These are phyloP conservation scores for Trachops cirrhosus DNA, from an alignment of 2,797 vertebrate genomes.

Conservation along the genomic window DNA sequence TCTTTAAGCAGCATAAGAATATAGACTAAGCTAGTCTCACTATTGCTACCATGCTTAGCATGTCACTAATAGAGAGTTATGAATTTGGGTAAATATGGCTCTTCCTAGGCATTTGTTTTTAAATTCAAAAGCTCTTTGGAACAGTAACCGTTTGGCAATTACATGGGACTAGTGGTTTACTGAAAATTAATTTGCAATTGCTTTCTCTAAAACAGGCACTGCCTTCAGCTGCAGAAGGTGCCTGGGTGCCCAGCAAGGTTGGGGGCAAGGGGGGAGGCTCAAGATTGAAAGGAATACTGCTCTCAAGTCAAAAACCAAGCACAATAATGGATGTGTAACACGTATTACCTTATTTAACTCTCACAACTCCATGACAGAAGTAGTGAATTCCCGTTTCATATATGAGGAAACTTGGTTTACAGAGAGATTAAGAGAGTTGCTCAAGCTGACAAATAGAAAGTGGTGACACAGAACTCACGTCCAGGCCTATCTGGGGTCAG, in stretches of 20 bases:
- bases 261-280: not conserved
- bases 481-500: not conserved
- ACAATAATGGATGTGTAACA: not conserved
- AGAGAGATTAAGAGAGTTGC: not conserved
- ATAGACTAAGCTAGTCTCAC: not conserved
- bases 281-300: not conserved
- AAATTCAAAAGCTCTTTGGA: slow-evolving; percentile 26
- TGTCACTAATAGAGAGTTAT: not conserved
- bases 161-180: not conserved
- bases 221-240: not conserved
- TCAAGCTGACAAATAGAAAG: not conserved
- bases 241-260: not conserved
- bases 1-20: not conserved
- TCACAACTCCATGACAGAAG: not conserved
- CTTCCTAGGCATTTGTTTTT: slow-evolving; percentile 31
- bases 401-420: not conserved
- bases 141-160: not conserved
- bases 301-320: not conserved
- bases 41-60: not conserved
- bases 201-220: not conserved
- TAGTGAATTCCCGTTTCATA: not conserved
- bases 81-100: not conserved
- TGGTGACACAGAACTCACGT: not conserved
- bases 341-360: not conserved
- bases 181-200: not conserved